phyloP scores from a whole-genome alignment of 2,797 vertebrate genomes.

The Erpetoichthys calabaricus region DNA sequence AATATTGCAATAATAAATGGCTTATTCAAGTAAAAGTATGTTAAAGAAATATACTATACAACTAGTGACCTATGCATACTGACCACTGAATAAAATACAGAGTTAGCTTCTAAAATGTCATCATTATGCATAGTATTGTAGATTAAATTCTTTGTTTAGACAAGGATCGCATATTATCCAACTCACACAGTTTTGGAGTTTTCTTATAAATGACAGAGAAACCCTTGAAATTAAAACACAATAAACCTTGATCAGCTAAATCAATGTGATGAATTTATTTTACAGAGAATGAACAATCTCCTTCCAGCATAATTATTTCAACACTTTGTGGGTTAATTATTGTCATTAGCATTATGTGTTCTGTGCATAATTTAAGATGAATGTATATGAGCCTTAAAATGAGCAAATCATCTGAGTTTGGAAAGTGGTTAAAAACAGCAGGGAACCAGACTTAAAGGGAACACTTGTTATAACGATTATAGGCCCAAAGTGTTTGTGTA shows the following conservation, averaged over 20 bases:
- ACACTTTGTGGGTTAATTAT: constrained; percentile 94
- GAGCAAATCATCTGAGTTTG: constrained; percentile 88
- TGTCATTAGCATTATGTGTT: constrained; percentile 92
- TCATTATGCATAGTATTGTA: too few relatives aligned
- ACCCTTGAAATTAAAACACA: constrained; percentile 42
- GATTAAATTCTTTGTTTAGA: too few relatives aligned
- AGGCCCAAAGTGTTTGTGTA: constrained; percentile 86
- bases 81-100: too few relatives aligned
- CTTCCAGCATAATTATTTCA: constrained; percentile 84
- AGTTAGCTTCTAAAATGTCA: too few relatives aligned
- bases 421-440: constrained; percentile 87
- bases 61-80: too few relatives aligned
- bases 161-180: too few relatives aligned
- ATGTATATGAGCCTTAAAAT: constrained; percentile 67
- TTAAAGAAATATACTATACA: too few relatives aligned
- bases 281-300: constrained; percentile 49
- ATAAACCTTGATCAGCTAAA: constrained; percentile 54
- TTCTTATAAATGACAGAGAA: constrained; percentile 35
- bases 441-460: constrained; percentile 91
- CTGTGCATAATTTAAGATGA: constrained; percentile 79
- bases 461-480: constrained; percentile 96
- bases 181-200: constrained; percentile 11
- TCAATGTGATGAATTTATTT: constrained; percentile 39
- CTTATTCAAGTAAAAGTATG: too few relatives aligned
- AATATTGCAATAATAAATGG: too few relatives aligned